phyloP scores from a whole-genome alignment of 2,113 vertebrate species.

The Oncorhynchus mykiss region DNA sequence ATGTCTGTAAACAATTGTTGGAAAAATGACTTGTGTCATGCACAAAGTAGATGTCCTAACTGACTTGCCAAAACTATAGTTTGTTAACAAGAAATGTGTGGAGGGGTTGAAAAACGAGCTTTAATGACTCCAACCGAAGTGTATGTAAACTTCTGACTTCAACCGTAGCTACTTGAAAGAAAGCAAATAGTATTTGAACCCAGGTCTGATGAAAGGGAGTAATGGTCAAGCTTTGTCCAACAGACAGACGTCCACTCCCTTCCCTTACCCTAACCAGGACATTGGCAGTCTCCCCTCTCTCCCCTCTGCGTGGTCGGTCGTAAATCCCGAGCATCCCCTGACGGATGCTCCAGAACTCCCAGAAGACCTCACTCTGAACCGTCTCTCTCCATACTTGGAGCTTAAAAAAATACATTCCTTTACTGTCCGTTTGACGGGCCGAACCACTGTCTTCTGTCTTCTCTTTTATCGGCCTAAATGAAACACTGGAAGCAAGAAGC shows the following conservation, averaged over 20 bases:
- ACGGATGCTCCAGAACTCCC: conserved; percentile 17
- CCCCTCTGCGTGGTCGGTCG: background rate
- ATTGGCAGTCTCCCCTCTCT: background rate
- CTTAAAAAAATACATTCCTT: conserved; percentile 34
- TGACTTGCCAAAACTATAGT: too few species aligned
- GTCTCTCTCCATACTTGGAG: conserved; percentile 38
- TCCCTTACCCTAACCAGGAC: too few species aligned
- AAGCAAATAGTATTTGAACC: background rate
- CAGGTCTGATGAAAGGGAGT: background rate
- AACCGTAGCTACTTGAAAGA: too few species aligned
- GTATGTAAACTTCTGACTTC: too few species aligned
- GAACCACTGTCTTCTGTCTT: background rate
- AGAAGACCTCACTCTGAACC: conserved; percentile 25
- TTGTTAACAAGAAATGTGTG: too few species aligned
- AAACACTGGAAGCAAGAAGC: background rate
- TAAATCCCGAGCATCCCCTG: conserved; percentile 39
- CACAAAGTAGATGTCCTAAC: too few species aligned
- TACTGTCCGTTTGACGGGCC: background rate
- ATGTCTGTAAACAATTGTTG: too few species aligned
- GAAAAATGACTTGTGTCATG: too few species aligned
- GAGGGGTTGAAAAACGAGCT: too few species aligned
- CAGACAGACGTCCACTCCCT: background rate
- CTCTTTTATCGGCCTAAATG: background rate
- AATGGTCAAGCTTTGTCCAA: too few species aligned
- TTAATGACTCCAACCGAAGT: too few species aligned